Evolutionary conservation across 2,888 invertebrate genomes (phyloP).

Genomic region (Acanthosepion pharaonis): DNA sequence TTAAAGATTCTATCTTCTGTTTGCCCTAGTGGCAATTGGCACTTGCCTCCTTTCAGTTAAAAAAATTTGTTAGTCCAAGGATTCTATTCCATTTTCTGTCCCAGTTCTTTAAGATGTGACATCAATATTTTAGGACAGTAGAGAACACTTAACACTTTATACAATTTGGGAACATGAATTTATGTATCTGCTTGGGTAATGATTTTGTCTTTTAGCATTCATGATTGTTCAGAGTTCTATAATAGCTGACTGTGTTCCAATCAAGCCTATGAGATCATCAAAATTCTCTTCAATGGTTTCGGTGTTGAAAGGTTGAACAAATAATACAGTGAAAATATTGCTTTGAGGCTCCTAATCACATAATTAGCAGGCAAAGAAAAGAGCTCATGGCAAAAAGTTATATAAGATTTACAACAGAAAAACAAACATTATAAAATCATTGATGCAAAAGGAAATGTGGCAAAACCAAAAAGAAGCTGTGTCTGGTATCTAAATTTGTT

Average conservation of each 20-base stretch:
- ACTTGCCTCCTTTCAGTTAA: neutral
- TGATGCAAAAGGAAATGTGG: too few species aligned
- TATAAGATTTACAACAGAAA: too few species aligned
- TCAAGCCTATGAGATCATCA: neutral
- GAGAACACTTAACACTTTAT: neutral
- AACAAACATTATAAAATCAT: too few species aligned
- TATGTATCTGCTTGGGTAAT: neutral
- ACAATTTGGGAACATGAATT: neutral
- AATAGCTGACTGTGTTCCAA: neutral
- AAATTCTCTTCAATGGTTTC: neutral
- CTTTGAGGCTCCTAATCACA: neutral
- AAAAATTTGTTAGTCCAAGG: neutral
- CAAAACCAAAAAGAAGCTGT: too few species aligned
- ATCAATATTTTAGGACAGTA: neutral
- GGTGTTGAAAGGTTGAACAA: neutral
- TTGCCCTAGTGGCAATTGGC: neutral
- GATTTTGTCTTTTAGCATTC: neutral
- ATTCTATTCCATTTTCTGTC: neutral
- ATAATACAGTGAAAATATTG: neutral
- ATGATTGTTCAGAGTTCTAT: neutral
- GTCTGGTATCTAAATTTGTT: too few species aligned
- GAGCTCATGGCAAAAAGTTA: too few species aligned
- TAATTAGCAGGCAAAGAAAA: too few species aligned
- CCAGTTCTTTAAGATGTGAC: neutral
- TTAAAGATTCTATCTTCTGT: conserved; percentile 33